These are phyloP conservation scores for Neopelma chrysocephalum DNA, from an alignment of 2,797 vertebrate species.

Conservation along the genomic window DNA sequence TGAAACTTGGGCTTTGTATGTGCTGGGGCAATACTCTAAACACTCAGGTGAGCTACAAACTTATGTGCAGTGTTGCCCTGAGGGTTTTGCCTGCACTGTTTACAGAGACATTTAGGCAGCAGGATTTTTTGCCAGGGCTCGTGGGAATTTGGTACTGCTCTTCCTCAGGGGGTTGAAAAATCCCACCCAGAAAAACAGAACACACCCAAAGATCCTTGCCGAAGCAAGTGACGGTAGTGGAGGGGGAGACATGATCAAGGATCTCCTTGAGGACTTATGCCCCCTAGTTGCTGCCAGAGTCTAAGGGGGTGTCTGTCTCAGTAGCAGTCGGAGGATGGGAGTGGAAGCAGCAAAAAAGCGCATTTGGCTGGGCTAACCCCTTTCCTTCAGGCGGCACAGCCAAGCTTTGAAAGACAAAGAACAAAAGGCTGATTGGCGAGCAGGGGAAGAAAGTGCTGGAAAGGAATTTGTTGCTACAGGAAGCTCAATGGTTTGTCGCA, in stretches of 20 bases:
- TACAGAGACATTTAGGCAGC: background rate
- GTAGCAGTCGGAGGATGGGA: background rate
- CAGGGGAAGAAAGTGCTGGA: conserved; percentile 48
- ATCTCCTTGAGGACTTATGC: conserved; percentile 44
- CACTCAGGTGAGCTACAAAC: background rate
- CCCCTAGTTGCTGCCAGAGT: conserved; percentile 43
- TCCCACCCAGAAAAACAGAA: conserved; percentile 19
- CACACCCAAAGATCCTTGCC: conserved; percentile 37
- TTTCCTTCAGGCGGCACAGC: conserved; percentile 54
- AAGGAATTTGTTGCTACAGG: conserved; percentile 66
- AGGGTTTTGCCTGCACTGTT: background rate
- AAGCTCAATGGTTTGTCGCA: conserved; percentile 50
- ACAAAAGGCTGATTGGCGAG: conserved; percentile 46
- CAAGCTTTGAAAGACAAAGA: conserved; percentile 58
- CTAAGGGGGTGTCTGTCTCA: conserved; percentile 37
- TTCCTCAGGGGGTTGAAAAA: background rate
- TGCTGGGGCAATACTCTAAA: background rate
- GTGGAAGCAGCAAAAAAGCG: background rate
- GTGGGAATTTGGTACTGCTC: background rate
- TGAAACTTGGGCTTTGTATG: background rate
- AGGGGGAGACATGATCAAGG: conserved; percentile 5
- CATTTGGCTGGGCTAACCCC: conserved; percentile 2
- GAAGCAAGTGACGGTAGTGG: background rate
- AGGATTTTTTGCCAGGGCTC: background rate
- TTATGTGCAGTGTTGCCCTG: background rate